Evolutionary conservation across 1,140 invertebrate species (phyloP).

Genomic region (Coelopa frigida): DNA sequence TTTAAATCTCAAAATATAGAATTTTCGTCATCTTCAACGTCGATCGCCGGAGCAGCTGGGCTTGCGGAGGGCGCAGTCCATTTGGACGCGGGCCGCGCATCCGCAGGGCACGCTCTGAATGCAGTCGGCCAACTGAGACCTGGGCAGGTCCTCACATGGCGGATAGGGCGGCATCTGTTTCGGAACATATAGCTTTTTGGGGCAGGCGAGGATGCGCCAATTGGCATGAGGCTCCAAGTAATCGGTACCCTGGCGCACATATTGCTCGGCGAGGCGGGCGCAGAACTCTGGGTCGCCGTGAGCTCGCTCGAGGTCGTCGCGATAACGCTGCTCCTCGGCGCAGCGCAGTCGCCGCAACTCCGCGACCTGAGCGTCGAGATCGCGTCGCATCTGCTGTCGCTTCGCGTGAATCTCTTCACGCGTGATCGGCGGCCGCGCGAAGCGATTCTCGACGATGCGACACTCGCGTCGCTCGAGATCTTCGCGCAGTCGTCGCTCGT

Average conservation of each 20-base stretch:
- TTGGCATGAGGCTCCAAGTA: constrained; percentile 34
- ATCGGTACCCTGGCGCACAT: constrained; percentile 19
- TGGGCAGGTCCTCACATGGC: no score
- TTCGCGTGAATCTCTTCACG: constrained; percentile 17
- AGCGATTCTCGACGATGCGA: constrained; percentile 34
- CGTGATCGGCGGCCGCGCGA: constrained; percentile 27
- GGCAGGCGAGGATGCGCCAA: constrained; percentile 29
- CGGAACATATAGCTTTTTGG: constrained; percentile 19
- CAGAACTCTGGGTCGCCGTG: constrained; percentile 27
- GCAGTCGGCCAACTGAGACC: no score
- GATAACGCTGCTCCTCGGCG: constrained; percentile 23
- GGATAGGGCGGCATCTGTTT: no score
- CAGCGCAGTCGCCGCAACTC: constrained; percentile 31
- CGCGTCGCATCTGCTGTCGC: constrained; percentile 16
- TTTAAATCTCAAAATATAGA: no score
- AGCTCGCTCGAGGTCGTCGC: constrained; percentile 22
- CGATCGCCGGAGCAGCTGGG: no score
- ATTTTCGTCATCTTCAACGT: no score
- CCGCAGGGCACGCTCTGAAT: no score
- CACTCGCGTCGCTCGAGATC: constrained; percentile 26
- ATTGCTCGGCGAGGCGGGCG: constrained; percentile 21
- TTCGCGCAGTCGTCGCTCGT: constrained; percentile 22
- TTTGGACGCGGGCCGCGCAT: no score
- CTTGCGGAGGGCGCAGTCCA: no score
- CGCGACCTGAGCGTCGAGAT: constrained; percentile 27